Base-by-base conservation (phyloP, 1,140 invertebrate species). In the Heliconius congener region DNA sequence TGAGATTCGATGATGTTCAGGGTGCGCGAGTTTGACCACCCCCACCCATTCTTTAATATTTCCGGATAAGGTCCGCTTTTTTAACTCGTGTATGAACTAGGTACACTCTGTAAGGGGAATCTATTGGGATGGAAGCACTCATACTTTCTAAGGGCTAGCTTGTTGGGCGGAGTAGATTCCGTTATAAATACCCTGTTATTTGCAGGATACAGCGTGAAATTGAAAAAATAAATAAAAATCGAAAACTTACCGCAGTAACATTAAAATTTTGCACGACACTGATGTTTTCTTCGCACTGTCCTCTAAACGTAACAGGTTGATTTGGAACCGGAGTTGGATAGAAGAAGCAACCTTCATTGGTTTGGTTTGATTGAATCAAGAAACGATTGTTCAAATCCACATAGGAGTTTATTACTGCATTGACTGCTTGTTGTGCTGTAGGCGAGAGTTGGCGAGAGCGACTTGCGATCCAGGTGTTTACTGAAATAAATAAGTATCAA, bases 271-370 rank as follows among this genome's bases (percentile, higher is more conserved):
- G 71, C 19, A 91, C 83, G 30, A 88, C 89, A 11, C 76, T 52
- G 8, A 92, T 90, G 30, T 83, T 86, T 8, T 70, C 37, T 18
- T 91, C 85, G 73, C 92, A 94, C 23, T 90, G 89, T 19, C 93
- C 93, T 50, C 74, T 71, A 46, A 93, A 86, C 19, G 88, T 82
- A 1, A 93, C 87, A 18, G 88, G 89, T 37, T 84, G 81, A 1
- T 81, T 86, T 0, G 88, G 84, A 8, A 30, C 73, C 1, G 87
- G 55, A 1, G 87, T 86, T 16, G 92, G 92, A 9, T 88, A 81
- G 76, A 87, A 90, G 85, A 94, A 94, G 81, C 92, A 91, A 8
- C 74, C 85, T 3, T 83, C 76, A 8, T 87, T 85, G 8, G 79
- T 81, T 42, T 86, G 86, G 30, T 88, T 76, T 1, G 83, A 75